Conservation (phyloP, 2,797 vertebrate genomes). For the Sebastes iracundus region DNA sequence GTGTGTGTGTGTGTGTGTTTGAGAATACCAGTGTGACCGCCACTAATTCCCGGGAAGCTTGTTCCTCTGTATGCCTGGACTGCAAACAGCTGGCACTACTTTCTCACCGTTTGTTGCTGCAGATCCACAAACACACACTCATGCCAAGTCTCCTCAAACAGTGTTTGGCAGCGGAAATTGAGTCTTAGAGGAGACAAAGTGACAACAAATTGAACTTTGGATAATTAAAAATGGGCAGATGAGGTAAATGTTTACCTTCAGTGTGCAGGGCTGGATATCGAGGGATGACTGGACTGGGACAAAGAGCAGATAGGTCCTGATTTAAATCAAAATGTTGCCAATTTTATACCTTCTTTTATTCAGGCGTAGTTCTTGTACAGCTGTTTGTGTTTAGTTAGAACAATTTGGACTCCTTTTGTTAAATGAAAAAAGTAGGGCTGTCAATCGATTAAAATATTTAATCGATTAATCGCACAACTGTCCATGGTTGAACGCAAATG, state of each 20-base stretch:
- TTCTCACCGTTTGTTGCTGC: conserved; percentile 27
- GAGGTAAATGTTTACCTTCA: neutral
- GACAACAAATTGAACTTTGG: conserved; percentile 32
- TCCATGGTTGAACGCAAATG: no score
- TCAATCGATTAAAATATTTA: no score
- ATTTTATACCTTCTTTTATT: neutral
- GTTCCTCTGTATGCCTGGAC: conserved; percentile 38
- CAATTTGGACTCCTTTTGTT: no score
- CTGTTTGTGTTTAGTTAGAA: neutral
- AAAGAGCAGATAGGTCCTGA: neutral
- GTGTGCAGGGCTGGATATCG: neutral
- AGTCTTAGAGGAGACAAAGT: conserved; percentile 30
- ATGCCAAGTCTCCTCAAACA: conserved; percentile 41
- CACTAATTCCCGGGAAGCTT: conserved; percentile 50
- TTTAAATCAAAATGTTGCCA: neutral
- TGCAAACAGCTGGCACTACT: conserved; percentile 51
- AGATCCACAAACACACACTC: conserved; percentile 21
- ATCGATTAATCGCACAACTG: no score
- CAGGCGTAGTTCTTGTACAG: neutral
- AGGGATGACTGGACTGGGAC: neutral
- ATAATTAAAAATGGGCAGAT: conserved; percentile 8
- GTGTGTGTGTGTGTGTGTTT: neutral
- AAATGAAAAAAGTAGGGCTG: no score
- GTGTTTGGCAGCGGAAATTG: conserved; percentile 25
- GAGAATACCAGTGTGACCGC: conserved; percentile 16